Base-by-base conservation (phyloP, 2,888 invertebrate species). In the Phytoseiulus persimilis region DNA sequence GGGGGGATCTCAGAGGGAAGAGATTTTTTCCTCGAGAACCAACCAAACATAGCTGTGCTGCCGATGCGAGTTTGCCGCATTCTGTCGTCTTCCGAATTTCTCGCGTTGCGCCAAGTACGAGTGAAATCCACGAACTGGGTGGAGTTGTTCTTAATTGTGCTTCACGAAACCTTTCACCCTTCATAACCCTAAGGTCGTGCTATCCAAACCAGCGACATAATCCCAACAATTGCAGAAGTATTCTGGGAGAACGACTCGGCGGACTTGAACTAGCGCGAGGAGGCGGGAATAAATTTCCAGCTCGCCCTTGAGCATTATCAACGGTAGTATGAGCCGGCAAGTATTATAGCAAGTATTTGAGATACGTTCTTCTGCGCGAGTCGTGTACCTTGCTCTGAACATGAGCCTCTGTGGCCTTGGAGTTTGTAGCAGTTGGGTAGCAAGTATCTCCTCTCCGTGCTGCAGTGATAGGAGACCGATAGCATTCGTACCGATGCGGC, bases 1-100 rank as follows among this genome's bases (percentile, higher is more conserved):
- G 65, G 65, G 28, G 65, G 65, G 18, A 3, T 65, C 18, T 65
- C 87, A 11, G 87, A 28, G 1, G 87, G 32, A 31, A 87, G 87
- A 39, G 33, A 87, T 33, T 87, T 87, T 23, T 33, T 87, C 33
- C 87, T 31, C 9, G 87, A 87, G 33, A 87, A 87, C 87, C 87
- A 87, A n/a, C 87, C 32, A 6, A 87, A 87, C 87, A 87, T 87
- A 45, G 65, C 65, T 65, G 65, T 65, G 65, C 65, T 65, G 5
- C 65, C 65, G 65, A 65, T 23, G 65, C 65, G 28, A 65, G 65
- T 28, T 65, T 23, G 65, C 2, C 65, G 65, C 65, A 65, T 65
- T 65, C 65, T 65, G 65, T 65, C 65, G 65, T 14, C 65, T 65
- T 28, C 65, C 23, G 23, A 28, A 65, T 3, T 65, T 65, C 1